Percentiles rank a stretch among this genome's conserved stretches.
Evolutionary conservation across 2,888 invertebrate species (phyloP).

Genomic region (Cheilosia variabilis): DNA sequence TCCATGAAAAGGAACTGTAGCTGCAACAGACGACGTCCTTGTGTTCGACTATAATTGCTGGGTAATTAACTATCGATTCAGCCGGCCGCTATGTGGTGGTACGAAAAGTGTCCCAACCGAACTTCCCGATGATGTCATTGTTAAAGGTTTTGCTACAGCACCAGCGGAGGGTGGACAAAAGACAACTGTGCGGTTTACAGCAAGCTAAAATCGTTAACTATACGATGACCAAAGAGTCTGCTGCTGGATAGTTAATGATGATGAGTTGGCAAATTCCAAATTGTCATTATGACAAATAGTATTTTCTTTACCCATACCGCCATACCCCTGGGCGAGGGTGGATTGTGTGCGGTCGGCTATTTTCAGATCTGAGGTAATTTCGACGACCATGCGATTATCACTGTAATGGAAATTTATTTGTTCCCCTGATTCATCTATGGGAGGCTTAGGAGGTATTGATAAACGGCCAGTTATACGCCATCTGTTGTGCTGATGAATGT

Average conservation of each 20-base stretch:
- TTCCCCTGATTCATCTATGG: constrained; percentile 2
- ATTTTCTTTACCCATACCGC: not conserved
- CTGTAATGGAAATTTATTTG: constrained; percentile 25
- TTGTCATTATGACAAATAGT: constrained; percentile 67
- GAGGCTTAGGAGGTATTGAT: constrained; percentile 3
- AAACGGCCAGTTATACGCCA: constrained; percentile 27
- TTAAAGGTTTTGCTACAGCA: not conserved
- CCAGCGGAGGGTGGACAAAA: not conserved
- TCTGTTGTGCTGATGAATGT: constrained; percentile 21
- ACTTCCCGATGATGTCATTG: constrained; percentile 12
- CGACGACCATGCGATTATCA: constrained; percentile 28
- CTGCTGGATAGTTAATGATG: constrained; percentile 37
- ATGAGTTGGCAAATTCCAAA: constrained; percentile 58
- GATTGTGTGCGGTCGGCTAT: constrained; percentile 15
- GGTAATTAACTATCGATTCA: constrained; percentile 54
- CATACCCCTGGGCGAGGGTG: not conserved
- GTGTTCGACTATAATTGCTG: constrained; percentile 26
- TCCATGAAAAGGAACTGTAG: not conserved
- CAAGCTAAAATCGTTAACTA: constrained; percentile 25
- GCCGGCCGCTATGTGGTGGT: not conserved
- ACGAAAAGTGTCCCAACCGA: not conserved
- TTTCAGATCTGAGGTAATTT: not conserved
- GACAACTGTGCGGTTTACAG: constrained; percentile 23
- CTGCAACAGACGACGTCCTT: constrained; percentile 10
- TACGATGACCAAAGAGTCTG: constrained; percentile 4